Percentiles rank a stretch among this genome's conserved stretches.
Evolutionary conservation across 2,888 invertebrate genomes (phyloP).

Genomic region (Drosophila sordidula): DNA sequence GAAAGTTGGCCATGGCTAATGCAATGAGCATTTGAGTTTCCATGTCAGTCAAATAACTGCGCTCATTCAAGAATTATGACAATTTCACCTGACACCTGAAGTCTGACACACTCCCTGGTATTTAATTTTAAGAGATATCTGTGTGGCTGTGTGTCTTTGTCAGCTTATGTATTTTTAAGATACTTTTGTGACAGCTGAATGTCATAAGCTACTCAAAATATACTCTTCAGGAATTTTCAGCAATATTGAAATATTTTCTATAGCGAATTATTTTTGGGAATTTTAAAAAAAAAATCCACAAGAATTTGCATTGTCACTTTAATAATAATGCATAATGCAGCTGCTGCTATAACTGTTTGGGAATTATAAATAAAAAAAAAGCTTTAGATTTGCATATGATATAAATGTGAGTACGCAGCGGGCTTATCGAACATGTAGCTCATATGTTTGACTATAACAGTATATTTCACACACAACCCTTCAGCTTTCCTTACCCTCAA

Average conservation of each 20-base stretch:
- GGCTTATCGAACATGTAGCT: neutral
- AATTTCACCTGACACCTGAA: slow-evolving; percentile 36
- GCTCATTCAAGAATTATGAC: slow-evolving; percentile 42
- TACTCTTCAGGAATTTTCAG: too few species aligned
- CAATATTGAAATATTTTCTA: too few species aligned
- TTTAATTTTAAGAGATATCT: neutral
- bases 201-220: slow-evolving; percentile 11
- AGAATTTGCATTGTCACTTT: too few species aligned
- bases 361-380: slow-evolving; percentile 2
- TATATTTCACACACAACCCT: neutral
- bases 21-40: slow-evolving; percentile 34
- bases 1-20: slow-evolving; percentile 53
- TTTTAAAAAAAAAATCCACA: too few species aligned
- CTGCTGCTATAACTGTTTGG: neutral
- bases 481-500: neutral
- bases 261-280: too few species aligned
- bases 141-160: neutral
- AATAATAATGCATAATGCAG: neutral
- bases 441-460: neutral
- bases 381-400: neutral
- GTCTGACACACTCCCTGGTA: slow-evolving; percentile 32
- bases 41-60: slow-evolving; percentile 16
- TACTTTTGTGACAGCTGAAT: slow-evolving; percentile 12
- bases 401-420: neutral
- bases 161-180: slow-evolving; percentile 10